Evolutionary conservation across 1,140 invertebrate species (phyloP), one percentile per base, ranked within the genome.

Genomic region (Trichogramma pretiosum): DNA sequence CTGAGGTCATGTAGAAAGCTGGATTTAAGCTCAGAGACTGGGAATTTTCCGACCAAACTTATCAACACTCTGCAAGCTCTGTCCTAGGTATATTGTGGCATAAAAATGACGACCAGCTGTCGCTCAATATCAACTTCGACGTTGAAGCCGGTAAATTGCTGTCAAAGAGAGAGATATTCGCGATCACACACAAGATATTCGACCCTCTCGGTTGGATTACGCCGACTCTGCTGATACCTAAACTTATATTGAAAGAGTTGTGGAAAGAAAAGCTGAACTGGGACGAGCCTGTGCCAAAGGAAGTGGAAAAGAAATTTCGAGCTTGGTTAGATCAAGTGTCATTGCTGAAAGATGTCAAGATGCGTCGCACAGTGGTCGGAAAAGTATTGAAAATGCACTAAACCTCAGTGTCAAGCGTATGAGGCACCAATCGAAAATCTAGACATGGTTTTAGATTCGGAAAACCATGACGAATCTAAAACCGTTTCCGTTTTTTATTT

Each of bases 131-230:
- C 0, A 2, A 43, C 0, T 8, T 51, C 35, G 24, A 44, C 11
- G 14, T 55, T 8, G 36, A 56, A 9, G 18, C 41, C 3, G 26
- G 3, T 24, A 38, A 48, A 18, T 18, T 10, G 5, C n/a, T 53
- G 22, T 54, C 48, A 9, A 62, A 55, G 34, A 40, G 59, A 22
- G 14, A 17, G 9, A 53, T 62, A 36, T 40, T 61, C 18, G 54
- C 55, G n/a, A 44, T 50, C 9, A 39, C 58, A 5, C 55, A 63
- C 37, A 53, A 45, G 35, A 45, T 67, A 13, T 68, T 60, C 43
- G 63, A 67, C 54, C 62, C 57, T 7, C 56, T 68, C 2, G 62
- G 64, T n/a, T 56, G 64, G 36, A 46, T 58, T 5, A 19, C 50
- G 14, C 63, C 65, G n/a, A 47, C 58, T n/a, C 55, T 46, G 5